Conservation (phyloP, 2,113 vertebrate genomes). For the Coracopsis vasa region DNA sequence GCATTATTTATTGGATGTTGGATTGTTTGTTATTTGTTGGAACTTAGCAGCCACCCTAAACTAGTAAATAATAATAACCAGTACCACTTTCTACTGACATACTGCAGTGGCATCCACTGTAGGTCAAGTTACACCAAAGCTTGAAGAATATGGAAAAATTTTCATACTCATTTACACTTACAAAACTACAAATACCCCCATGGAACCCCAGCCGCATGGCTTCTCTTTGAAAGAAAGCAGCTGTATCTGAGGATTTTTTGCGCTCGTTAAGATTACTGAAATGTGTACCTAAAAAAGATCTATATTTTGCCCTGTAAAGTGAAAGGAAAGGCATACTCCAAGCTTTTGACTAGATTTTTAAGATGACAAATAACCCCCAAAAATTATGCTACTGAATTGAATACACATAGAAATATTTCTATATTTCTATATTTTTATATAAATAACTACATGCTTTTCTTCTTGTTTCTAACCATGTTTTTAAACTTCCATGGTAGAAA, state of each 20-base stretch:
- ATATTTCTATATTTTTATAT: neutral
- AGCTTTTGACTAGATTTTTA: neutral
- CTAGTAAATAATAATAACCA: neutral
- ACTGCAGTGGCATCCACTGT: neutral
- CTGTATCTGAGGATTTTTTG: neutral
- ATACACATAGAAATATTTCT: neutral
- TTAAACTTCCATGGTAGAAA: neutral
- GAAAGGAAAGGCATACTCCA: neutral
- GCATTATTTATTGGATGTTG: neutral
- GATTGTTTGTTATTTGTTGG: neutral
- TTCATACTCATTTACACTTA: neutral
- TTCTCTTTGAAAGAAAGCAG: neutral
- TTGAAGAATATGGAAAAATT: neutral
- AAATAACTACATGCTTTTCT: neutral
- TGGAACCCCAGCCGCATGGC: rapidly evolving
- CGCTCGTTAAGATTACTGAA: neutral
- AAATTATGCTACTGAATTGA: neutral
- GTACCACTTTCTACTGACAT: neutral
- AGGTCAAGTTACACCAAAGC: neutral
- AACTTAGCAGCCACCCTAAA: neutral
- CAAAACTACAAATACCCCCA: neutral
- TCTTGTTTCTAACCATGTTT: neutral
- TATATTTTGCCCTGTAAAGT: neutral
- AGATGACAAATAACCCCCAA: neutral
- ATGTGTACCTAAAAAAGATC: neutral